Conservation (phyloP, 2,888 invertebrate genomes). For the Archips xylosteana region DNA sequence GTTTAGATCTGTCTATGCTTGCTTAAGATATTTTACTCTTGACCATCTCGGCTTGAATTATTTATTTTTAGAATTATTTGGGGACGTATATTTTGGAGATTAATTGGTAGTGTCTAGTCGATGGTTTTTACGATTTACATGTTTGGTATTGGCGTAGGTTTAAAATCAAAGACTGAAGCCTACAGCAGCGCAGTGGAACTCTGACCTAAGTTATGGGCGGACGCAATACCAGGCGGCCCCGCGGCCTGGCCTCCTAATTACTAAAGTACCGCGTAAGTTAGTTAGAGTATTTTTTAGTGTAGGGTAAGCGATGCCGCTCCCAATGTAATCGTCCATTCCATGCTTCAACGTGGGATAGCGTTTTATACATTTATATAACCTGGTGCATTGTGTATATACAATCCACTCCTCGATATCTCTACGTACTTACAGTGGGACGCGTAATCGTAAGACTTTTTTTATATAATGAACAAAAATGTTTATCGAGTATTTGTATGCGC, state of each 20-base stretch:
- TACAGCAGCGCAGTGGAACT: constrained; percentile 56
- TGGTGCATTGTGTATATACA: constrained; percentile 69
- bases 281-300: constrained; percentile 75
- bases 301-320: constrained; percentile 65
- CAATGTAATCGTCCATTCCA: constrained; percentile 69
- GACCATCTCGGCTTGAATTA: constrained; percentile 71
- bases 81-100: constrained; percentile 61
- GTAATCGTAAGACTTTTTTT: constrained; percentile 50
- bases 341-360: constrained; percentile 53
- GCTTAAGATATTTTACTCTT: constrained; percentile 65
- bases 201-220: constrained; percentile 68
- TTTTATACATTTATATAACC: constrained; percentile 48
- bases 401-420: constrained; percentile 54
- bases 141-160: constrained; percentile 55
- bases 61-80: constrained; percentile 71
- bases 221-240: constrained; percentile 71
- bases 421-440: constrained; percentile 58
- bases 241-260: constrained; percentile 60
- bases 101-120: constrained; percentile 80
- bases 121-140: constrained; percentile 61
- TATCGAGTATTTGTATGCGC: constrained; percentile 56
- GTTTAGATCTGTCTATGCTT: constrained; percentile 77
- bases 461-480: constrained; percentile 61
- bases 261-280: constrained; percentile 63
- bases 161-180: constrained; percentile 60